Evolutionary conservation across 2,797 vertebrate species (phyloP).

Genomic region (Chiroxiphia lanceolata): DNA sequence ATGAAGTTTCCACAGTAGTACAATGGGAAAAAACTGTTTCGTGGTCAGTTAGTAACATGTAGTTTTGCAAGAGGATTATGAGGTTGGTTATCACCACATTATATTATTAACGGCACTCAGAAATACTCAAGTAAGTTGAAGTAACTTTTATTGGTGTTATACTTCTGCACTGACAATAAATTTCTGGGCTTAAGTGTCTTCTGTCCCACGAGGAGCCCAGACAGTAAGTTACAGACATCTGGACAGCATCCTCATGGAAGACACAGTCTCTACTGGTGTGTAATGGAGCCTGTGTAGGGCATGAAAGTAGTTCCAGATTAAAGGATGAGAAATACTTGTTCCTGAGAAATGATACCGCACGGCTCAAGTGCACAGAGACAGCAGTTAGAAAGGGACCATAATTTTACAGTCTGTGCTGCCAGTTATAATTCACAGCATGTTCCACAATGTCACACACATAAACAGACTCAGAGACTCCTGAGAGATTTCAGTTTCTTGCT

Average conservation of each 20-base stretch:
- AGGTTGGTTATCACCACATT: neutral
- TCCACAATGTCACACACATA: neutral
- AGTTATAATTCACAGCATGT: constrained; percentile 33
- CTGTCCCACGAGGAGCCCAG: neutral
- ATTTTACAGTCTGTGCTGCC: constrained; percentile 49
- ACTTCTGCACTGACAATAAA: constrained; percentile 10
- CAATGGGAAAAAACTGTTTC: constrained; percentile 23
- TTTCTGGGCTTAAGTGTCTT: neutral
- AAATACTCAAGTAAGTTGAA: neutral
- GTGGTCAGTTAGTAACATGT: neutral
- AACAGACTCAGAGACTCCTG: neutral
- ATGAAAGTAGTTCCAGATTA: constrained; percentile 46
- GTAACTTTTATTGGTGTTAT: constrained; percentile 44
- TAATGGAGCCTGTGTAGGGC: neutral
- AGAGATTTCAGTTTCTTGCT: neutral
- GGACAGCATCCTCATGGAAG: neutral
- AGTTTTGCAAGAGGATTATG: neutral
- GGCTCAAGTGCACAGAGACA: constrained; percentile 3
- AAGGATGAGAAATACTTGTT: constrained; percentile 41
- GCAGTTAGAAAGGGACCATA: constrained; percentile 32
- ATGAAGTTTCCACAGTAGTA: constrained; percentile 5
- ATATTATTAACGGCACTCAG: neutral
- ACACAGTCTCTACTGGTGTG: neutral
- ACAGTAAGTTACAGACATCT: neutral
- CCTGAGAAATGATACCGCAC: constrained; percentile 21